phyloP scores from a whole-genome alignment of 1,140 invertebrate genomes.

The Pachypsylla venusta region DNA sequence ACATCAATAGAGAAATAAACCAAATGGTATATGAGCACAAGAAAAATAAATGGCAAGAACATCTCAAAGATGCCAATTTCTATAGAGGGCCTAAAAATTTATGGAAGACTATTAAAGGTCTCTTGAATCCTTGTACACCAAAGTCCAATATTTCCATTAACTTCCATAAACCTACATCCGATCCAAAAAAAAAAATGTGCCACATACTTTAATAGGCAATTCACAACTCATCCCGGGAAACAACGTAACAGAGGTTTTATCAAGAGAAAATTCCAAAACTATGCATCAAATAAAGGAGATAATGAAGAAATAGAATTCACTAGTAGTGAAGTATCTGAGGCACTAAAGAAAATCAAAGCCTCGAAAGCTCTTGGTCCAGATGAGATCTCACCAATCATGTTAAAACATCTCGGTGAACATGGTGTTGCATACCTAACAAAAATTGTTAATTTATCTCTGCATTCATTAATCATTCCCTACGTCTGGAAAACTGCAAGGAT shows the following conservation, averaged over 20 bases:
- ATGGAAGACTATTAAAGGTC: conserved; percentile 6
- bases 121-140: neutral
- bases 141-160: conserved; percentile 4
- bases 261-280: conserved; percentile 7
- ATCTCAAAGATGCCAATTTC: conserved; percentile 7
- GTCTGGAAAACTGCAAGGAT: conserved; percentile 10
- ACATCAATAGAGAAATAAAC: conserved; percentile 3
- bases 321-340: neutral
- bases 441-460: conserved; percentile 3
- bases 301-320: conserved; percentile 6
- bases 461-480: neutral
- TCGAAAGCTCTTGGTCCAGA: conserved; percentile 12
- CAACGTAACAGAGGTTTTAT: neutral
- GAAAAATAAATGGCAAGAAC: conserved; percentile 12
- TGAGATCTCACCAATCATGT: conserved; percentile 10
- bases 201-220: conserved; percentile 10
- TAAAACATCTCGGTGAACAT: conserved; percentile 10
- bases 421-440: conserved; percentile 9
- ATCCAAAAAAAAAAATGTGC: conserved; percentile 8
- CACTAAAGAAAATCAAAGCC: neutral
- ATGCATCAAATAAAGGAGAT: neutral
- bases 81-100: conserved; percentile 8
- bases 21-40: conserved; percentile 8
- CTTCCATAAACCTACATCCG: conserved; percentile 6
- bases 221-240: conserved; percentile 5